phyloP scores from a whole-genome alignment of 2,888 invertebrate species.

The Hirtodrosophila cameraria region DNA sequence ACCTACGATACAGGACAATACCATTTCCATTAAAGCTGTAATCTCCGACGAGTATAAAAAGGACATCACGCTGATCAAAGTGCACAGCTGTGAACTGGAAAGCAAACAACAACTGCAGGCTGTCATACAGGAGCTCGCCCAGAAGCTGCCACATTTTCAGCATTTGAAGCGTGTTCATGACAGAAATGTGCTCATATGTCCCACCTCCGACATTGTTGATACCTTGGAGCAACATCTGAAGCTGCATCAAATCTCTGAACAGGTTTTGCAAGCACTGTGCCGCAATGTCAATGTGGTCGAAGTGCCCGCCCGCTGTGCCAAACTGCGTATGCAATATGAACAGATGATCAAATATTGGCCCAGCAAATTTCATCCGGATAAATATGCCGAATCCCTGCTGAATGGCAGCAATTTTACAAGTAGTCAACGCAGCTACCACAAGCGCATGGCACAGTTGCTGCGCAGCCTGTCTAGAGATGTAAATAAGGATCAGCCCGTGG shows the following conservation, averaged over 20 bases:
- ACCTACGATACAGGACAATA: neutral
- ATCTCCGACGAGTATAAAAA: constrained; percentile 85
- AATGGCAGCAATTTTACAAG: constrained; percentile 87
- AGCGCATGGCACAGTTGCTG: constrained; percentile 86
- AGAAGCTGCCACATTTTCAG: constrained; percentile 86
- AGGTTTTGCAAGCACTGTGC: constrained; percentile 58
- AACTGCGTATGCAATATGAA: constrained; percentile 88
- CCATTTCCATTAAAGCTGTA: constrained; percentile 84
- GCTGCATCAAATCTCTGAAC: constrained; percentile 44
- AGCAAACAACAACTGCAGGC: constrained; percentile 87
- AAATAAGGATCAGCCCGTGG: constrained; percentile 83
- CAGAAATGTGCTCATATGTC: constrained; percentile 86
- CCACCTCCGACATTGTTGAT: constrained; percentile 78
- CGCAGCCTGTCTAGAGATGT: constrained; percentile 63
- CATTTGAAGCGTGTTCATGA: constrained; percentile 90
- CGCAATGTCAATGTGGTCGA: constrained; percentile 85
- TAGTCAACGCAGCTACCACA: constrained; percentile 86
- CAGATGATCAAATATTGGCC: constrained; percentile 89
- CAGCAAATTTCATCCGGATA: constrained; percentile 92
- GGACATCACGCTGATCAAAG: constrained; percentile 85
- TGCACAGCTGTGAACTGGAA: constrained; percentile 87
- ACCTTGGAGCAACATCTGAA: constrained; percentile 84
- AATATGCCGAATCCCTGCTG: constrained; percentile 88
- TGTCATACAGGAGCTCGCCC: constrained; percentile 86
- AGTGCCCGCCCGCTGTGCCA: constrained; percentile 88